Evolutionary conservation across 2,113 vertebrate genomes (phyloP), one percentile per base, ranked within the genome.

Genomic region (Daboia siamensis): DNA sequence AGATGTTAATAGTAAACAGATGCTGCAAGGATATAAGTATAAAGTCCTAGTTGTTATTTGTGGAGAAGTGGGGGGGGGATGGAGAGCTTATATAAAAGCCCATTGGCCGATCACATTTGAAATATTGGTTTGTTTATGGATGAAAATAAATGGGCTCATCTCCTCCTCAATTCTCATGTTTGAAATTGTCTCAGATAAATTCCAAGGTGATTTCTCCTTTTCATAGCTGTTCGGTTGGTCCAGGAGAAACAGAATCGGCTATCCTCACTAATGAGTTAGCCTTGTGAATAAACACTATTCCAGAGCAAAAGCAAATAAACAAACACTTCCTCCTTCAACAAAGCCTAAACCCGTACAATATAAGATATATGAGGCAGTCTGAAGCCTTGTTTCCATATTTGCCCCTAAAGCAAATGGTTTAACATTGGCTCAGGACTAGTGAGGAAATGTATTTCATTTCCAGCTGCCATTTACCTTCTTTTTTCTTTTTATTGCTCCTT

Each of bases 1-100:
- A 89, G 92, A 89, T 89, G 91, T 57, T 93, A 39, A 61, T 74
- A 88, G 61, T 17, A 84, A 94, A 93, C 94, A 90, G 20, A 10
- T 93, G 90, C 90, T 87, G 1, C 24, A 13, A 87, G 84, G 86
- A 64, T 90, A 39, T 84, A 86, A 93, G 57, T 44, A 26, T 55
- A 88, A 84, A 93, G 46, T 91, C 55, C 74, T 89, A 12, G 74
- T 55, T 91, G 56, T 15, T 33, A 51, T 80, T 52, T 26, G 21
- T 20, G 74, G 44, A 87, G 69, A n/a, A 51, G 48, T n/a, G 13
- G 5, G 64, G 15, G 20, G 74, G 74, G 17, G 74, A 21, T 80
- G 20, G 33, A 80, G 90, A 26, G 59, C 89, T 93, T 89, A 1
- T 87, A 74, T 89, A 86, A 90, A 85, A 92, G n/a, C n/a, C 4